Conservation (phyloP, 2,113 vertebrate genomes). For the Melanotaenia duboulayi region DNA sequence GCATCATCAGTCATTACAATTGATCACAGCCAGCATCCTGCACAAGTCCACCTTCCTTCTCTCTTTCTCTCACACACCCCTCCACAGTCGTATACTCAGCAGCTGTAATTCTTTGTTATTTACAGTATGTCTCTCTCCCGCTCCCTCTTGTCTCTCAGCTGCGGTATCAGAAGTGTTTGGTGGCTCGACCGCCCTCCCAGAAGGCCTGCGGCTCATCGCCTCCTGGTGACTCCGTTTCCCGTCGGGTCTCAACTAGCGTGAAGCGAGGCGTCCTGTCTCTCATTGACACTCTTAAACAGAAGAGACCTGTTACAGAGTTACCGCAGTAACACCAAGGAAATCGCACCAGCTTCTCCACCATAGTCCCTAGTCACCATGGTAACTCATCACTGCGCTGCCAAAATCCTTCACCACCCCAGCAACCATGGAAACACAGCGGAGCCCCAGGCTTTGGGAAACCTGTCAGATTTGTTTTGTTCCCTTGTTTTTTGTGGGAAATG, state of each 20-base stretch:
- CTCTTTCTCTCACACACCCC: background rate
- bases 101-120: slow-evolving; percentile 57
- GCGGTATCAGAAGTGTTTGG: slow-evolving; percentile 98
- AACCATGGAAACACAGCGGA: slow-evolving; percentile 52
- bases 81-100: slow-evolving; percentile 29
- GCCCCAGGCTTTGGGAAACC: slow-evolving; percentile 27
- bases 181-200: slow-evolving; percentile 93
- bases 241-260: slow-evolving; percentile 95
- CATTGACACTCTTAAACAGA: slow-evolving; percentile 99
- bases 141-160: slow-evolving; percentile 76
- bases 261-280: slow-evolving; percentile 95
- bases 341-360: slow-evolving; percentile 57
- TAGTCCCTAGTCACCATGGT: slow-evolving; percentile 57
- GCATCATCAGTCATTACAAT: slow-evolving; percentile 68
- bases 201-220: slow-evolving; percentile 89
- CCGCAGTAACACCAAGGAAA: slow-evolving; percentile 82
- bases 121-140: slow-evolving; percentile 4
- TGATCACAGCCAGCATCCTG: slow-evolving; percentile 56
- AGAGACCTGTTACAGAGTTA: slow-evolving; percentile 89
- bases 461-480: background rate
- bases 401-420: slow-evolving; percentile 43
- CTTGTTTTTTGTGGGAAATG: slow-evolving; percentile 30
- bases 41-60: slow-evolving; percentile 25
- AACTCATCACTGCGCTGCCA: slow-evolving; percentile 54
- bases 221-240: slow-evolving; percentile 92